Evolutionary conservation across 2,113 vertebrate genomes (phyloP).

Genomic region (Antechinus flavipes): DNA sequence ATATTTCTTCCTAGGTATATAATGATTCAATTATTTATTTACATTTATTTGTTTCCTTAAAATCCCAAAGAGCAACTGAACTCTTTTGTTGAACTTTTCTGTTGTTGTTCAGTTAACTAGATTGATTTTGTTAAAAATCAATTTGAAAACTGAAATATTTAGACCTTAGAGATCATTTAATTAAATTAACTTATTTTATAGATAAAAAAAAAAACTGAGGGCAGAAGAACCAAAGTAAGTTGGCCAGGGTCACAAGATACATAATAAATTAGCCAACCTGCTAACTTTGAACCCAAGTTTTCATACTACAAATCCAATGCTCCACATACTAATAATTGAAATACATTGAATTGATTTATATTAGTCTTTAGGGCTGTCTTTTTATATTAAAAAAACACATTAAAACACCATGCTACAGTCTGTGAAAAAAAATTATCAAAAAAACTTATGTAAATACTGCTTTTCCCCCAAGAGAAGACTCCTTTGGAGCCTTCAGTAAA

Average conservation of each 20-base stretch:
- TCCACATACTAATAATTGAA: neutral
- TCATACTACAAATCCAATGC: neutral
- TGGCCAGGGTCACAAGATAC: neutral
- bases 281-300: neutral
- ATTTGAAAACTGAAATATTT: neutral
- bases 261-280: neutral
- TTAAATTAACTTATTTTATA: neutral
- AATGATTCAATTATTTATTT: neutral
- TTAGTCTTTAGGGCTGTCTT: neutral
- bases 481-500: constrained; percentile 67
- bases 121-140: neutral
- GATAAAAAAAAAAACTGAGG: neutral
- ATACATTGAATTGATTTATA: neutral
- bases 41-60: neutral
- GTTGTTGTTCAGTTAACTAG: neutral
- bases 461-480: constrained; percentile 59
- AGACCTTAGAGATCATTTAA: neutral
- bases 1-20: neutral
- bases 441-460: neutral
- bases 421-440: neutral
- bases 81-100: neutral
- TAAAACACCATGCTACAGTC: neutral
- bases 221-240: neutral
- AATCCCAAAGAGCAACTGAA: neutral
- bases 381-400: neutral